phyloP scores from a whole-genome alignment of 2,888 invertebrate species.

The Platypus cylindrus region DNA sequence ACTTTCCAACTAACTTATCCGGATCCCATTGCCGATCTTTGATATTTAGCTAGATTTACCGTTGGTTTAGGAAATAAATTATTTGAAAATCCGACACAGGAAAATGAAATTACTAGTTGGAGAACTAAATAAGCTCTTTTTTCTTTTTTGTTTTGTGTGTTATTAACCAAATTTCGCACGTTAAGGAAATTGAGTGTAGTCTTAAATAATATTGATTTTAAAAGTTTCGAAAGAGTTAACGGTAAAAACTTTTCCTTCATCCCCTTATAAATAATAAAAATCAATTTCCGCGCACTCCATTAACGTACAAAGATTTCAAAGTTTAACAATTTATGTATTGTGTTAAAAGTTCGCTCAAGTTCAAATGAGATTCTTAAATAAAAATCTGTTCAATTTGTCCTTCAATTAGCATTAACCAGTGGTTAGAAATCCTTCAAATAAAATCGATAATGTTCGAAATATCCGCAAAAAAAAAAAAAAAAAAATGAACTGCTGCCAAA shows the following conservation, averaged over 20 bases:
- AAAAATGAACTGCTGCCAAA: slow-evolving; percentile 23
- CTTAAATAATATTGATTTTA: slow-evolving; percentile 4
- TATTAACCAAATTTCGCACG: neutral
- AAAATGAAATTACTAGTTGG: slow-evolving; percentile 16
- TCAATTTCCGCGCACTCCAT: neutral
- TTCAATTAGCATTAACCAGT: too few relatives aligned
- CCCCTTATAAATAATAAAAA: slow-evolving; percentile 6
- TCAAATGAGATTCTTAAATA: too few relatives aligned
- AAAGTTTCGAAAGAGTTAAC: slow-evolving; percentile 2
- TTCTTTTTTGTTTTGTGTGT: neutral
- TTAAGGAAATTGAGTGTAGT: neutral
- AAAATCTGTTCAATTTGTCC: too few relatives aligned
- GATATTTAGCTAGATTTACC: slow-evolving; percentile 36
- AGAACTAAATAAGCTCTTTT: slow-evolving; percentile 11
- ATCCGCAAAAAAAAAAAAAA: slow-evolving; percentile 10
- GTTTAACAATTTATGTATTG: too few relatives aligned
- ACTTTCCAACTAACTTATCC: slow-evolving; percentile 34
- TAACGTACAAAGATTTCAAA: too few relatives aligned
- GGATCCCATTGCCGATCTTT: slow-evolving; percentile 32
- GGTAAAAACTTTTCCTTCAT: slow-evolving; percentile 5
- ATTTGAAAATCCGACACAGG: slow-evolving; percentile 23
- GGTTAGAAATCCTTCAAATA: too few relatives aligned
- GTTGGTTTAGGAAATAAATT: slow-evolving; percentile 32
- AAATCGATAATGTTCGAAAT: too few relatives aligned
- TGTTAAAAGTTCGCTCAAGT: too few relatives aligned